Evolutionary conservation across 1,140 invertebrate species (phyloP).

Genomic region (Drepana arcuata): DNA sequence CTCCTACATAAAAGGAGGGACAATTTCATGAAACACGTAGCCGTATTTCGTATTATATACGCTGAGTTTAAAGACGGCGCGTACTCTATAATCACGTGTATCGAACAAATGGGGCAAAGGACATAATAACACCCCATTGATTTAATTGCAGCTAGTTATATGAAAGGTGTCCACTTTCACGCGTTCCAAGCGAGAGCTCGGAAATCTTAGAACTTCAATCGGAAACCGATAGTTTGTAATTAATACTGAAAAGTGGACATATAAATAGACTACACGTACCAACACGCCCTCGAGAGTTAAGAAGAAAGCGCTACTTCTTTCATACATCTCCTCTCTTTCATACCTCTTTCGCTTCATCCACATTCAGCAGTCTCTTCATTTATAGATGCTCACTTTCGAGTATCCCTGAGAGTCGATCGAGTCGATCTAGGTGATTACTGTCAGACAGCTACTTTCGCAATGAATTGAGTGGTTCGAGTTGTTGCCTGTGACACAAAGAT

Average conservation of each 20-base stretch:
- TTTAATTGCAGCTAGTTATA: conserved; percentile 55
- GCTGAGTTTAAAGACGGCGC: conserved; percentile 43
- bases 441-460: too few species aligned
- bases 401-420: too few species aligned
- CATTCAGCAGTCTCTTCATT: too few species aligned
- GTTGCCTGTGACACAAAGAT: too few species aligned
- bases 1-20: conserved; percentile 18
- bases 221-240: conserved; percentile 34
- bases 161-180: conserved; percentile 61
- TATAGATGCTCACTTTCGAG: too few species aligned
- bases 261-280: too few species aligned
- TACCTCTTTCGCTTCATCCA: too few species aligned
- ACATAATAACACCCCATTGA: conserved; percentile 48
- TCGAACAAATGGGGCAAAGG: conserved; percentile 56
- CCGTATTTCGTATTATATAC: conserved; percentile 26
- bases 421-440: too few species aligned
- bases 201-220: conserved; percentile 39
- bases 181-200: conserved; percentile 31
- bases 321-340: too few species aligned
- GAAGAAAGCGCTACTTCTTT: too few species aligned
- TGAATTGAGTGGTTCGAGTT: too few species aligned
- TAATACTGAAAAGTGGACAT: conserved; percentile 18
- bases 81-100: conserved; percentile 47
- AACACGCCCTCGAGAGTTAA: too few species aligned
- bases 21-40: conserved; percentile 34